Conservation (phyloP, 2,797 vertebrate genomes). For the Sebastes variabilis region DNA sequence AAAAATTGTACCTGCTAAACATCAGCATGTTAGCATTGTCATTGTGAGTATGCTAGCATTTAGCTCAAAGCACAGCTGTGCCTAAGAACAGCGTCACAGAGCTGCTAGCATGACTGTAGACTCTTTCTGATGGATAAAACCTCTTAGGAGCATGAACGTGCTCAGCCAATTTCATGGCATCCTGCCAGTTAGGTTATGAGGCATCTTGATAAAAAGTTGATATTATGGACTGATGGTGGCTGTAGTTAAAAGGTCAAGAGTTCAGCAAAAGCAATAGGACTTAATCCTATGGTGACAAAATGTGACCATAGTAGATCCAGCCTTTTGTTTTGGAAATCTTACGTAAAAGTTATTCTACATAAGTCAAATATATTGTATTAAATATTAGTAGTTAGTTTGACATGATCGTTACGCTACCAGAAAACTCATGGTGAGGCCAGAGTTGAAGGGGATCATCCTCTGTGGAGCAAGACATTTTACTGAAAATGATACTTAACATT, state of each 20-base stretch:
- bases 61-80: background rate
- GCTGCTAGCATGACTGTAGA: background rate
- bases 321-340: background rate
- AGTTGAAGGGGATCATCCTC: background rate
- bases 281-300: background rate
- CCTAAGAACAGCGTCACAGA: background rate
- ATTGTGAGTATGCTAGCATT: background rate
- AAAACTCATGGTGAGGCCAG: background rate
- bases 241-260: background rate
- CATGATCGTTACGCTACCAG: background rate
- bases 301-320: background rate
- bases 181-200: background rate
- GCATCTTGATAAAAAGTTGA: background rate
- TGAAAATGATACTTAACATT: background rate
- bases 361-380: background rate
- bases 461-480: background rate
- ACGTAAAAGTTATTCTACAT: background rate
- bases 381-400: background rate
- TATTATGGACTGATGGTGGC: background rate
- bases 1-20: background rate
- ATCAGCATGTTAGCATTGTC: background rate
- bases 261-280: background rate
- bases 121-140: background rate
- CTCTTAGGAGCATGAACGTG: background rate
- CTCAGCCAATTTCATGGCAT: background rate